Evolutionary conservation across 37 sponge, comb jelly and placozoan species (phyloP), one percentile per base, ranked within the genome.

Genomic region (Hormiphora californensis): DNA sequence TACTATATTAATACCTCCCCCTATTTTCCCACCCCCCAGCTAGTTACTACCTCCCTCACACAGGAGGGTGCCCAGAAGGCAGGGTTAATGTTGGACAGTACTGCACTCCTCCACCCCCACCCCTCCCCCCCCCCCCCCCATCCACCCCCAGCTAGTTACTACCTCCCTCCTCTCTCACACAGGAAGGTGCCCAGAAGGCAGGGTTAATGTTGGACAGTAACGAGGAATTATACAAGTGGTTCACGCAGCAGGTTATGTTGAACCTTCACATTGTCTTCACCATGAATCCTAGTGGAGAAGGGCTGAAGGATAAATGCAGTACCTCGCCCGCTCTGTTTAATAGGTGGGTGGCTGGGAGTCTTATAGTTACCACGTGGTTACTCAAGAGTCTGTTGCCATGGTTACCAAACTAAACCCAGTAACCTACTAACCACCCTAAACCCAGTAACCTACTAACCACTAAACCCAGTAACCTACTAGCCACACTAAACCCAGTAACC

Each of bases 251-350:
- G 62, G 92, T 94, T 32, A 96, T 96, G 92, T 63, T 69, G 22
- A 96, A 96, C 69, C 90, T 96, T 0, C 97, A 96, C 62, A 94
- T 96, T n/a, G 94, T 96, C 31, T 96, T 96, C 87, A 96, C 97
- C 30, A 96, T 96, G 97, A 96, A 96, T 63, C 97, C 97, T 0
- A 92, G 95, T 35, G 88, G 93, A 51, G 97, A 96, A 57, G 97
- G 97, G 27, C 93, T 96, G 21, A 96, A 96, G 86, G 94, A 94
- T 86, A 67, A 94, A 63, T 95, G 95, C 0, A 92, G 94, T 33
- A 96, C 97, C 32, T 96, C 97, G 12, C 97, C 97, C 53, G 97
- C 97, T 32, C 91, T 96, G 40, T 96, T 96, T 90, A 96, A 96
- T 90, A 93, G 96, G 90, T 90, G 32, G 1, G 31, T 17, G 1